These are phyloP conservation scores for Sula dactylatra DNA, from an alignment of 2,113 vertebrate genomes.

Conservation along the genomic window DNA sequence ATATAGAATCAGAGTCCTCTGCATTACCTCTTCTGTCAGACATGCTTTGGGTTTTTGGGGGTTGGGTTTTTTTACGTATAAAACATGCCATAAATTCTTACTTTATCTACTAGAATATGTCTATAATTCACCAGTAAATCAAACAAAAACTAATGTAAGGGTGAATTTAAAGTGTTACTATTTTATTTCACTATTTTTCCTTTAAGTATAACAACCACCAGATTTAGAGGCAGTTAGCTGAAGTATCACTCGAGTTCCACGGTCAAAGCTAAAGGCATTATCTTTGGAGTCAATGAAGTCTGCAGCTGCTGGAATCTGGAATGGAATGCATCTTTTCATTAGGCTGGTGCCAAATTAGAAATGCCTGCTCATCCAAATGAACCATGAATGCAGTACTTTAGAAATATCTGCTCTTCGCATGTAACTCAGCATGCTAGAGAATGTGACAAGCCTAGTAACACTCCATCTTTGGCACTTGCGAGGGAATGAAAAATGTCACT, in stretches of 20 bases:
- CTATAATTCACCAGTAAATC: conserved; percentile 1
- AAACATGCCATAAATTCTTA: conserved; percentile 30
- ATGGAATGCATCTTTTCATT: conserved; percentile 66
- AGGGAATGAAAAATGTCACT: neutral
- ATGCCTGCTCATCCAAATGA: conserved; percentile 70
- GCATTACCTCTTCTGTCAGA: conserved; percentile 6
- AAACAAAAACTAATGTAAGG: conserved; percentile 4
- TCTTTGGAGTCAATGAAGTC: conserved; percentile 61
- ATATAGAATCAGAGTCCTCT: neutral
- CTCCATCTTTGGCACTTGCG: neutral
- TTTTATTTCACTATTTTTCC: neutral
- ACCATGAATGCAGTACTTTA: conserved; percentile 61
- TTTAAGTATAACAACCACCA: neutral
- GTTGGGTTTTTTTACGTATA: neutral
- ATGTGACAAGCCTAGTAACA: conserved; percentile 57
- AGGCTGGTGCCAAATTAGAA: conserved; percentile 67
- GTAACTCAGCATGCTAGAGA: conserved; percentile 60
- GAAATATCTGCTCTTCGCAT: conserved; percentile 60
- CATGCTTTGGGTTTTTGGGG: neutral
- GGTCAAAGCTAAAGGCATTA: conserved; percentile 57
- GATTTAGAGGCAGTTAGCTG: conserved; percentile 25
- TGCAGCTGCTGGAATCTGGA: conserved; percentile 66
- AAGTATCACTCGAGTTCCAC: conserved; percentile 6
- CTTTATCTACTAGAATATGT: neutral
- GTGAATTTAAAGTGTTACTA: neutral